Evolutionary conservation across 2,797 vertebrate genomes (phyloP), one percentile per base, ranked within the genome.

Genomic region (Adelosebastes latens): DNA sequence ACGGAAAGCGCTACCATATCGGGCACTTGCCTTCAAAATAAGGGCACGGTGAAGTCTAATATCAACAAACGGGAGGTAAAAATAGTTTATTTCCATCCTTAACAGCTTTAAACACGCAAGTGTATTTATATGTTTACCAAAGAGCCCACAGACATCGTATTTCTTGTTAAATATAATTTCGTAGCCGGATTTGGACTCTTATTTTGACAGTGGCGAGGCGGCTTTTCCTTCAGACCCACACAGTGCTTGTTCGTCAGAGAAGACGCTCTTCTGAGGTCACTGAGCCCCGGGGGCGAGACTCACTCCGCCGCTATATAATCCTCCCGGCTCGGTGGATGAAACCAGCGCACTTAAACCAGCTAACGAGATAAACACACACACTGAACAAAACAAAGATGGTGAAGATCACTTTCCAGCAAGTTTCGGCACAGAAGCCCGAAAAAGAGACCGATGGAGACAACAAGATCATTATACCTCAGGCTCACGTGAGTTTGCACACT

Each of bases 371-470:
- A 80, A 89, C 52, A 31, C 3, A 80, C 1, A 84, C 77, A 82
- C 25, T 42, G 58, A 81, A 16, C 72, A 46, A 77, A 71, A 55
- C 61, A 86, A 91, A 84, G 67, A 98, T 98, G 97, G 97, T 97
- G 95, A 97, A 97, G 95, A 97, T 98, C 68, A 96, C 95, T 10
- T 97, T 97, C 88, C 96, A 97, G 88, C 78, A 95, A 11, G 95
- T 96, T 7, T 93, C 95, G 80, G 94, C 88, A 69, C 92, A 96
- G 93, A 98, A 97, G 90, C 91, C 88, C 3, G 96, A 97, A 72
- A 97, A 97, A 90, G 96, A 96, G 85, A 91, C 63, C 66, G 93
- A 95, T 83, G 93, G 46, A 84, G 88, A 89, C 80, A 94, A 89
- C 80, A 94, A 97, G 91, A 94, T 97, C 80, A 88, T 94, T 62